These are phyloP conservation scores for Enchytraeus crypticus DNA, from an alignment of 2,888 invertebrate species.

Conservation along the genomic window DNA sequence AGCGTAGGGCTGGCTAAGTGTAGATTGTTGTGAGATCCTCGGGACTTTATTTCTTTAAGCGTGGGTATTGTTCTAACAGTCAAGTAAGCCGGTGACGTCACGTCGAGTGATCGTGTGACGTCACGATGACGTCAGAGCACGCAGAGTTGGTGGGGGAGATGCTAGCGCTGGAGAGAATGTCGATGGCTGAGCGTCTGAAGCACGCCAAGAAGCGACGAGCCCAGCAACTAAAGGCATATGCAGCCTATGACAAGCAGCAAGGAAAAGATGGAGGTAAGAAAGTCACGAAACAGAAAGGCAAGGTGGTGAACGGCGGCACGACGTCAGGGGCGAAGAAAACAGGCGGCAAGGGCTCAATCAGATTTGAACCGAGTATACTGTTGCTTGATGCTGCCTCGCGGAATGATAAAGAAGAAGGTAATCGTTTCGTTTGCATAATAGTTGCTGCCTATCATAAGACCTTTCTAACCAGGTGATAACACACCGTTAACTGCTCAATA, in stretches of 20 bases:
- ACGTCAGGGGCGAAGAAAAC: neutral
- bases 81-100: no score
- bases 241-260: constrained; percentile 72
- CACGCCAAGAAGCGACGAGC: constrained; percentile 75
- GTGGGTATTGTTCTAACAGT: no score
- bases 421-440: no score
- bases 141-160: constrained; percentile 88
- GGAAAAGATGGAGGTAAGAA: constrained; percentile 38
- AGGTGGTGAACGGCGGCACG: no score
- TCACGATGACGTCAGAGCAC: constrained; percentile 64
- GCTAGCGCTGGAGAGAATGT: constrained; percentile 86
- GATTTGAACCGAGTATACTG: constrained; percentile 69
- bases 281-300: constrained; percentile 2
- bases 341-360: constrained; percentile 38
- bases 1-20: no score
- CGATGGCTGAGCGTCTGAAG: constrained; percentile 75
- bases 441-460: no score
- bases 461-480: no score
- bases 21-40: no score
- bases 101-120: no score
- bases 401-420: constrained; percentile 96
- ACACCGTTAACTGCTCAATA: no score
- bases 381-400: constrained; percentile 91
- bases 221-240: constrained; percentile 78
- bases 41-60: no score